These are phyloP conservation scores for Toxotes chatareus DNA, from an alignment of 2,113 vertebrate genomes.

Conservation along the genomic window DNA sequence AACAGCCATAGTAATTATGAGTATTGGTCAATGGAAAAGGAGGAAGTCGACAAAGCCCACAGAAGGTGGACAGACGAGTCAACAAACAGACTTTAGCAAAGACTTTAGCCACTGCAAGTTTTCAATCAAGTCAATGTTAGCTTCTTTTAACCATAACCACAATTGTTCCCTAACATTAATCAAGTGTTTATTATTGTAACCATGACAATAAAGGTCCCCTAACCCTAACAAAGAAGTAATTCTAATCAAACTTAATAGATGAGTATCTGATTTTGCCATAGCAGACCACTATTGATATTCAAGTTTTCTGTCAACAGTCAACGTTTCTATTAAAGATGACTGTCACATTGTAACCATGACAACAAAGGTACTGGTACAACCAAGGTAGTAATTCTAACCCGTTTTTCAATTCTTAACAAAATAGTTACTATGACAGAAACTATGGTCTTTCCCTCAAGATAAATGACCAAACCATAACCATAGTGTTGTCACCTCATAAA, in stretches of 20 bases:
- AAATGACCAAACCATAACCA: no score
- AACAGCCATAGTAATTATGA: background rate
- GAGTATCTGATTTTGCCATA: no score
- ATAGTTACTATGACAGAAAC: no score
- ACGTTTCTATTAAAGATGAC: no score
- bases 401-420: background rate
- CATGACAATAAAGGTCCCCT: background rate
- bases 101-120: background rate
- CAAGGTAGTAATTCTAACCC: no score
- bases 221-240: no score
- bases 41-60: background rate
- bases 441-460: background rate
- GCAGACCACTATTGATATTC: no score
- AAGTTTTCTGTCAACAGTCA: no score
- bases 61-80: background rate
- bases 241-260: no score
- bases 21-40: background rate
- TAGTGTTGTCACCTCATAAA: no score
- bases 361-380: background rate
- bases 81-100: background rate
- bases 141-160: background rate
- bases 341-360: background rate
- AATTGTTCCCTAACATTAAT: background rate
- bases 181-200: background rate
- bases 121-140: background rate